Evolutionary conservation across 2,888 invertebrate species (phyloP).

Genomic region (Hydriomena furcata): DNA sequence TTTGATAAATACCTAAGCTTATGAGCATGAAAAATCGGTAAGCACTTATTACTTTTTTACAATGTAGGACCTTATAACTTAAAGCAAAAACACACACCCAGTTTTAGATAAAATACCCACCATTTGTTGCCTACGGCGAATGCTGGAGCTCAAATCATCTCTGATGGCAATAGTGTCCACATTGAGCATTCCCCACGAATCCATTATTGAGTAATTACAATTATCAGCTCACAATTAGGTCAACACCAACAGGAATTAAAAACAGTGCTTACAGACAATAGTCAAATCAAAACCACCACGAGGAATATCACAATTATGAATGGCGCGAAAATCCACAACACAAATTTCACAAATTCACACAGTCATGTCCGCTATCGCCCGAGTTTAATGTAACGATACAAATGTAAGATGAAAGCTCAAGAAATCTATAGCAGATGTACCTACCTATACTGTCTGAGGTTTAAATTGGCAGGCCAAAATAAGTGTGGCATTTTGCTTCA

Average conservation of each 20-base stretch:
- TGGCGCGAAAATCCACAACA: slow-evolving; percentile 53
- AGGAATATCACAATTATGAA: slow-evolving; percentile 43
- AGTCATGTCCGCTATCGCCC: slow-evolving; percentile 47
- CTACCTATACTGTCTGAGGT: slow-evolving; percentile 58
- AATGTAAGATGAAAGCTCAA: slow-evolving; percentile 44
- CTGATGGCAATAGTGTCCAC: slow-evolving; percentile 87
- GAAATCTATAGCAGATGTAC: slow-evolving; percentile 44
- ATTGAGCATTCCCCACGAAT: slow-evolving; percentile 88
- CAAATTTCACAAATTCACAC: slow-evolving; percentile 34
- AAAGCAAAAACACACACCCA: too few species aligned
- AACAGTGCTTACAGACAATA: slow-evolving; percentile 34
- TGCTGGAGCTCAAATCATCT: slow-evolving; percentile 85
- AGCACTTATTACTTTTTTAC: too few species aligned
- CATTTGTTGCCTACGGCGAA: slow-evolving; percentile 65
- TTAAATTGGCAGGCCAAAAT: slow-evolving; percentile 82
- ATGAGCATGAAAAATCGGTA: too few species aligned
- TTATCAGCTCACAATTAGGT: slow-evolving; percentile 35
- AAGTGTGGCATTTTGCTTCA: slow-evolving; percentile 82
- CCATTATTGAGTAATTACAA: slow-evolving; percentile 73
- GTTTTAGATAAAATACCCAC: slow-evolving; percentile 50
- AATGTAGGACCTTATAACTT: too few species aligned
- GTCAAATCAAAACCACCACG: slow-evolving; percentile 37
- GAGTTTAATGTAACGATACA: slow-evolving; percentile 47
- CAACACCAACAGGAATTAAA: slow-evolving; percentile 37
- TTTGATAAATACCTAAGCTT: too few species aligned